phyloP scores from a whole-genome alignment of 1,140 invertebrate species.

The Carposina sasakii region DNA sequence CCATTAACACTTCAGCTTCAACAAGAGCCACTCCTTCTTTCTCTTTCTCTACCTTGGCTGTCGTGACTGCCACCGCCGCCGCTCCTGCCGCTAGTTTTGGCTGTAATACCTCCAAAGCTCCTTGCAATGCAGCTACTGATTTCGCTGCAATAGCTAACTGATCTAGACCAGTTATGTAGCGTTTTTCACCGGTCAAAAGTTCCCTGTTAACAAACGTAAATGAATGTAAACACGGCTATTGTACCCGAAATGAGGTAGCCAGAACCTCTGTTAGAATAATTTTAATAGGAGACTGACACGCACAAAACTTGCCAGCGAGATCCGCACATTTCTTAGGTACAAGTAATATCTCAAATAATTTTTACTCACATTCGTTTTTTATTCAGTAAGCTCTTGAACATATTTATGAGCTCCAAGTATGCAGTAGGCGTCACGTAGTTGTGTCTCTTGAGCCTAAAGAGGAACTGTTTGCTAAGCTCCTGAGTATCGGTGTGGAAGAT shows the following conservation, averaged over 20 bases:
- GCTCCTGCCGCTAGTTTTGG: conserved; percentile 91
- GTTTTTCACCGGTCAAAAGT: conserved; percentile 76
- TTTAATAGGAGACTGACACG: neutral
- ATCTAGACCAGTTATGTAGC: conserved; percentile 91
- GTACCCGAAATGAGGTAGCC: neutral
- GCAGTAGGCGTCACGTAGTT: conserved; percentile 97
- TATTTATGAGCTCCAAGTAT: conserved; percentile 93
- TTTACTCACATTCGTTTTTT: conserved; percentile 81
- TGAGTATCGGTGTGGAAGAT: conserved; percentile 91
- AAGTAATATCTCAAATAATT: too few species aligned
- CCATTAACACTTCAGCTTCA: conserved; percentile 78
- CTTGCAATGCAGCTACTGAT: conserved; percentile 90
- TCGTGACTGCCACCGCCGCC: conserved; percentile 85
- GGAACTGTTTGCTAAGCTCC: conserved; percentile 82
- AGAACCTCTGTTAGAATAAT: neutral
- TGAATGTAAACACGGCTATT: too few species aligned
- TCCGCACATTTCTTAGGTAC: too few species aligned
- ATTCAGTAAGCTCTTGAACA: conserved; percentile 87
- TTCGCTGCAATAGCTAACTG: conserved; percentile 88
- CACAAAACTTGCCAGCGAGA: too few species aligned
- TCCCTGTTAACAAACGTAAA: conserved; percentile 62
- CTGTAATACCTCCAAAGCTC: conserved; percentile 87
- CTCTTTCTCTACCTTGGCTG: conserved; percentile 86
- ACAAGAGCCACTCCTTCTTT: conserved; percentile 88
- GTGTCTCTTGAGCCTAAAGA: conserved; percentile 79